These are phyloP conservation scores for Anoplolepis gracilipes DNA, from an alignment of 1,140 invertebrate species.

Conservation along the genomic window DNA sequence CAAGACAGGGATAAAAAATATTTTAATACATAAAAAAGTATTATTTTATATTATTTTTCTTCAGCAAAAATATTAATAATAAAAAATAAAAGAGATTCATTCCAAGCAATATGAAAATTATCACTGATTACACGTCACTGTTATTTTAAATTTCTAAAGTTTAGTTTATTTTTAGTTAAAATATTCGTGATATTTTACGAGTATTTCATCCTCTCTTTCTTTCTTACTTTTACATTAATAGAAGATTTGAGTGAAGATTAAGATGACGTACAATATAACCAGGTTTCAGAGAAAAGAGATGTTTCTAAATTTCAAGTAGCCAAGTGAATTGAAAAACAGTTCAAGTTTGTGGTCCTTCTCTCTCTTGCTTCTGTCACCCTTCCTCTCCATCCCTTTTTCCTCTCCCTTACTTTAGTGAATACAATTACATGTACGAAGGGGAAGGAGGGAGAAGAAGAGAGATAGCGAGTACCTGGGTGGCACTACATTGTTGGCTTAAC, in stretches of 20 bases:
- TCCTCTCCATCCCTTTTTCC: background rate
- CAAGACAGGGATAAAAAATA: background rate
- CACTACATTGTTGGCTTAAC: slow-evolving; percentile 76
- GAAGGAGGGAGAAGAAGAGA: background rate
- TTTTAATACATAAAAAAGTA: background rate
- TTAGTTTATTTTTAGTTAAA: slow-evolving; percentile 35
- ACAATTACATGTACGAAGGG: slow-evolving; percentile 1
- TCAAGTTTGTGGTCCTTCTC: background rate
- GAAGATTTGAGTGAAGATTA: slow-evolving; percentile 18
- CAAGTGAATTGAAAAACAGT: slow-evolving; percentile 64
- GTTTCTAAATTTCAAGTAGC: slow-evolving; percentile 64
- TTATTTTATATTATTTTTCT: background rate
- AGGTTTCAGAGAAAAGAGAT: background rate
- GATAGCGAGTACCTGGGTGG: slow-evolving; percentile 50
- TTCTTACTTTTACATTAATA: slow-evolving; percentile 57
- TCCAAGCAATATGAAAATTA: slow-evolving; percentile 1
- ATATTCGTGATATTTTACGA: background rate
- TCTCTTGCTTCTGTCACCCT: background rate
- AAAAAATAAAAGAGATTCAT: background rate
- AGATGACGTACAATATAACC: slow-evolving; percentile 56
- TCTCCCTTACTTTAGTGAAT: background rate
- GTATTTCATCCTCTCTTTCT: slow-evolving; percentile 21
- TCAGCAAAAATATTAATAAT: background rate
- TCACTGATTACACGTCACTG: background rate
- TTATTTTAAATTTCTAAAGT: background rate